phyloP scores from a whole-genome alignment of 2,113 vertebrate species.

The Sprattus sprattus region DNA sequence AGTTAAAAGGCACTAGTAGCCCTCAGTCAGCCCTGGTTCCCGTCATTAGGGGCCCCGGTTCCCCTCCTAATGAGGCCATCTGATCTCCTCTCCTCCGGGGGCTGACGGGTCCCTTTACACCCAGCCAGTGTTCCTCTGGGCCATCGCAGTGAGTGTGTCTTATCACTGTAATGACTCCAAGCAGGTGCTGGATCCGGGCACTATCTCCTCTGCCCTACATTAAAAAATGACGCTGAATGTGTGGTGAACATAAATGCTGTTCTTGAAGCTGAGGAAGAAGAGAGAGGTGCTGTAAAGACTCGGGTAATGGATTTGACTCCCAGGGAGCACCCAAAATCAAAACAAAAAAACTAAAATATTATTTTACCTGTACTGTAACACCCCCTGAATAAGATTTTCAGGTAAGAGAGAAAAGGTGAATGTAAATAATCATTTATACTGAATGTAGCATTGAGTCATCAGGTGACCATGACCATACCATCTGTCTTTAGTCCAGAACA shows the following conservation, averaged over 20 bases:
- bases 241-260: background rate
- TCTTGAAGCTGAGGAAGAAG: background rate
- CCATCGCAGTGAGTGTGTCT: background rate
- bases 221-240: background rate
- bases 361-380: background rate
- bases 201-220: background rate
- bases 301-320: background rate
- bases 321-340: background rate
- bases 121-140: background rate
- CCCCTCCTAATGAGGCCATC: background rate
- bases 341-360: no score
- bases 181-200: background rate
- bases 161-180: background rate
- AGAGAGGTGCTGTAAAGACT: background rate
- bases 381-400: background rate
- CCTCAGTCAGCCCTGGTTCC: background rate
- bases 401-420: background rate
- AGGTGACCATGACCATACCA: no score
- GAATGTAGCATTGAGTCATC: background rate
- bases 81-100: background rate
- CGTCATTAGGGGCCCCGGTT: background rate
- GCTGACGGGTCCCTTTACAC: background rate
- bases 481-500: background rate
- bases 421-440: background rate
- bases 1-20: conserved; percentile 15